Evolutionary conservation across 2,113 vertebrate species (phyloP), one percentile per base, ranked within the genome.

Genomic region (Cyanoderma ruficeps): DNA sequence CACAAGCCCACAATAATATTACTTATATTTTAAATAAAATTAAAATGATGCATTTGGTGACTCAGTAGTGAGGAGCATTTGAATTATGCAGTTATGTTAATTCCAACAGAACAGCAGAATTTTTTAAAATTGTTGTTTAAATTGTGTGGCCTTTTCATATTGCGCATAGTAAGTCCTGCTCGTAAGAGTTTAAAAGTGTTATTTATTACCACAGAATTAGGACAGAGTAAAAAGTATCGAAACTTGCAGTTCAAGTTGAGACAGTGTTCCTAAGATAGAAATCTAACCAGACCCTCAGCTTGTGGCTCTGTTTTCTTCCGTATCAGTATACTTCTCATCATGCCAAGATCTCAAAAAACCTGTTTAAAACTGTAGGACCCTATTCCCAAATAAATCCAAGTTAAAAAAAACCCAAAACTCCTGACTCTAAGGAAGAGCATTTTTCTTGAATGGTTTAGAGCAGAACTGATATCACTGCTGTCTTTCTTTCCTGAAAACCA

Each of bases 41-140:
- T 47, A 57, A 93, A 95, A 90, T 82, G 5, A 41, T 94, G 30
- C 61, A 79, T 93, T 91, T 93, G 30, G 55, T 91, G 80, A 85
- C 67, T 94, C 49, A 70, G 0, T 53, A 80, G 25, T 37, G 42
- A 71, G 21, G 12, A 91, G 39, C 9, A 53, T 85, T 92, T 87
- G 23, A 89, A 68, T 75, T 71, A 69, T 8, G 33, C 33, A 76
- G 23, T 63, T 72, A 30, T 11, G 5, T 72, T 87, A 69, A 77
- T 91, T 83, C n/a, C 80, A 84, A 41, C 30, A 93, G 86, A 96
- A 67, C 11, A 17, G 9, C 15, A 72, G 53, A 75, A 7, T 61
- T 24, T 23, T 15, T 3, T 0, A 0, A 7, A 60, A 56, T 52
- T 87, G 68, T 87, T 74, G 16, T 75, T 80, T 85, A 85, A 87